Conservation (phyloP, 2,888 invertebrate species). For the Drosophila mimica region DNA sequence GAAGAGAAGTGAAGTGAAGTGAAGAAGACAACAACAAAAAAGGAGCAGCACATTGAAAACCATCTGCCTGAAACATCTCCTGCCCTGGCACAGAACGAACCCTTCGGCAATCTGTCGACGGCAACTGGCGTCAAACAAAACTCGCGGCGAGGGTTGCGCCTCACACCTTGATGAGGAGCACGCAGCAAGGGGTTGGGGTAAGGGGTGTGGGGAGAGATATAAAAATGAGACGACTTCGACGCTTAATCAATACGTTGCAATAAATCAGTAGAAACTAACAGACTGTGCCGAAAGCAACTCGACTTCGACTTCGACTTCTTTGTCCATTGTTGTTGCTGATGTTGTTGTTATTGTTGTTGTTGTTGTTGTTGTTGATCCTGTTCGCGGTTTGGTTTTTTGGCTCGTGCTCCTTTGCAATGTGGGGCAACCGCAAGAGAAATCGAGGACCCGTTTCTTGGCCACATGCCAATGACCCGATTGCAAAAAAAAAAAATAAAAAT, state of each 20-base stretch:
- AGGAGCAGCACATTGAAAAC: conserved; percentile 53
- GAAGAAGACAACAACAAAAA: conserved; percentile 3
- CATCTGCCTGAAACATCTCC: conserved; percentile 57
- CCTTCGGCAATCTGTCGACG: conserved; percentile 59
- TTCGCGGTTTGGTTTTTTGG: conserved; percentile 18
- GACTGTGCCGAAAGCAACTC: conserved; percentile 39
- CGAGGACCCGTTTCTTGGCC: conserved; percentile 56
- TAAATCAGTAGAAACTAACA: conserved; percentile 69
- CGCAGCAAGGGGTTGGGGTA: background rate
- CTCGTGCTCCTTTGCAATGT: conserved; percentile 54
- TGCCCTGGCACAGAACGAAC: conserved; percentile 13
- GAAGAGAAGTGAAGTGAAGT: background rate
- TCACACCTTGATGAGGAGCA: conserved; percentile 53
- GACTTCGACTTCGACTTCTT: background rate
- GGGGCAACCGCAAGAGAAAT: conserved; percentile 66
- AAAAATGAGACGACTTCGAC: conserved; percentile 14
- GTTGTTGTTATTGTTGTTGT: background rate
- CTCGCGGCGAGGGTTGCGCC: conserved; percentile 56
- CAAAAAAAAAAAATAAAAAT: background rate
- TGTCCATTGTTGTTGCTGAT: background rate
- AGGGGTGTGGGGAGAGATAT: background rate
- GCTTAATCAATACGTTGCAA: conserved; percentile 62
- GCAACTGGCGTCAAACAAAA: conserved; percentile 62
- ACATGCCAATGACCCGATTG: conserved; percentile 68
- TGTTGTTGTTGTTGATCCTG: background rate